Evolutionary conservation across 1,140 invertebrate species (phyloP).

Genomic region (Drosophila melanogaster): Release_6_plus_ISO1_MT NT_033779.5:16914001-16914500

Average conservation of each 20-base stretch:
- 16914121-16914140: slow-evolving; percentile 69
- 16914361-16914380: slow-evolving; percentile 95
- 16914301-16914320: slow-evolving; percentile 95
- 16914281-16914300: slow-evolving; percentile 99
- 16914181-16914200: slow-evolving; percentile 75
- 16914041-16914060: slow-evolving; percentile 57
- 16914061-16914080: slow-evolving; percentile 65
- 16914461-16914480: slow-evolving; percentile 95
- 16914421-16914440: slow-evolving; percentile 96
- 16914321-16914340: slow-evolving; percentile 94
- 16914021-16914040: slow-evolving; percentile 56
- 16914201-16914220: slow-evolving; percentile 86
- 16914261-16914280: slow-evolving; percentile 99
- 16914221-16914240: slow-evolving; percentile 99
- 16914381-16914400: slow-evolving; percentile 94
- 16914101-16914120: slow-evolving; percentile 50
- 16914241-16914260: slow-evolving; percentile 96
- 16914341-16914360: slow-evolving; percentile 97
- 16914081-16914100: slow-evolving; percentile 58
- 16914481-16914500: slow-evolving; percentile 95
- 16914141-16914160: slow-evolving; percentile 86
- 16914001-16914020: slow-evolving; percentile 51
- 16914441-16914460: slow-evolving; percentile 94
- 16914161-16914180: slow-evolving; percentile 80
- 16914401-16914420: slow-evolving; percentile 98